Conservation (phyloP, 2,113 vertebrate genomes). For the Cyanistes caeruleus region DNA sequence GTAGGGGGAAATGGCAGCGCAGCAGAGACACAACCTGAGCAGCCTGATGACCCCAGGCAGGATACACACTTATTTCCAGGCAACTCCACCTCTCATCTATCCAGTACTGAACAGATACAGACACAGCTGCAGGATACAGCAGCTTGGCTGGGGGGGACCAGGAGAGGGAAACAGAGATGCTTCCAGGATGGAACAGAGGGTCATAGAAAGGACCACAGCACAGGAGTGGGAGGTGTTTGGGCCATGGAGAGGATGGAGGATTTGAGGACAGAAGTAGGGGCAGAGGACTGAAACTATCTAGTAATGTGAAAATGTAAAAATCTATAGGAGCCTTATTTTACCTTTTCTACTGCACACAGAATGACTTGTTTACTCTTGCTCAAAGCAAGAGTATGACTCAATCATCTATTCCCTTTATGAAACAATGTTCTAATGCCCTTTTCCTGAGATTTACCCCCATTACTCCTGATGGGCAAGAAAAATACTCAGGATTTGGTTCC, state of each 20-base stretch:
- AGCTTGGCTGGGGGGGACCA: not conserved
- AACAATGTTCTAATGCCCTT: not conserved
- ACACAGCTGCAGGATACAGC: not conserved
- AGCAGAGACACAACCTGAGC: not conserved
- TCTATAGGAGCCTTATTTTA: not conserved
- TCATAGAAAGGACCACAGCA: accelerated
- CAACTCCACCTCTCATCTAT: not conserved
- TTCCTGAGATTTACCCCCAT: not conserved
- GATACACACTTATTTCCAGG: not conserved
- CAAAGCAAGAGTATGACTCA: not conserved
- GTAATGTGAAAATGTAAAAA: not conserved
- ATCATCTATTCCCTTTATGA: not conserved
- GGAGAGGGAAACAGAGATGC: not conserved
- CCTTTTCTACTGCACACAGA: not conserved
- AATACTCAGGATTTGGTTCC: not conserved
- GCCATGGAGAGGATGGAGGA: not conserved
- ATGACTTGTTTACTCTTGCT: not conserved
- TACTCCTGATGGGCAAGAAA: not conserved
- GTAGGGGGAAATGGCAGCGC: not conserved
- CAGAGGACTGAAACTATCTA: not conserved
- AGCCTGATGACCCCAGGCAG: not conserved
- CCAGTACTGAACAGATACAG: accelerated
- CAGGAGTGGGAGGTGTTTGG: not conserved
- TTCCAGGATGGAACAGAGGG: not conserved
- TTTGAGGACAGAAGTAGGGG: not conserved